Conservation (phyloP, 2,888 invertebrate species). For the Orthosia cruda region DNA sequence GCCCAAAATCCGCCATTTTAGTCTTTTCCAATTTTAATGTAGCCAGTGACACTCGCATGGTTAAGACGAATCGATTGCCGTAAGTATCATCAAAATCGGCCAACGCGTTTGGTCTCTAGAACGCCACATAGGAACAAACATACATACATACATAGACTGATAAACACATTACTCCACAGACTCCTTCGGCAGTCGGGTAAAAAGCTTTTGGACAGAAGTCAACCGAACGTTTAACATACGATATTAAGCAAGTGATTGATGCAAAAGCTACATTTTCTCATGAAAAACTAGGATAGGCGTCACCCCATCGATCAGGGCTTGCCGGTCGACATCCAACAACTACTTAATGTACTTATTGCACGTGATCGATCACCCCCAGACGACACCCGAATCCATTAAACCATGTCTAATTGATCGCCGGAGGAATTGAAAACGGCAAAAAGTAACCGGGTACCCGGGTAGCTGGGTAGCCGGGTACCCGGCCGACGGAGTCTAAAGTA, state of each 20-base stretch:
- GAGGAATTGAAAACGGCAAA: constrained; percentile 88
- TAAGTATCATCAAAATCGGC: no score
- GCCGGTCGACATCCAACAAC: constrained; percentile 80
- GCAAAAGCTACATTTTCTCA: constrained; percentile 55
- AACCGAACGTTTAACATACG: constrained; percentile 25
- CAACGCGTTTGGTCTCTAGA: no score
- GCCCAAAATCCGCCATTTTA: no score
- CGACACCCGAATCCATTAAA: constrained; percentile 89
- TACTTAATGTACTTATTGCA: constrained; percentile 88
- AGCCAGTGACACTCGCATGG: no score
- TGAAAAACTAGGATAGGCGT: constrained; percentile 63
- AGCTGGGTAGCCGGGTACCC: constrained; percentile 56
- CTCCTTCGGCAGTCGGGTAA: no score
- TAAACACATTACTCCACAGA: no score
- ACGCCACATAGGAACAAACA: no score
- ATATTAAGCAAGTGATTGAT: constrained; percentile 48
- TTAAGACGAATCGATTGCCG: no score
- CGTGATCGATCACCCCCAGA: constrained; percentile 86
- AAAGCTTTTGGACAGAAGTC: constrained; percentile 9
- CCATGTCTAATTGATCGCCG: constrained; percentile 89
- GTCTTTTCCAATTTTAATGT: no score
- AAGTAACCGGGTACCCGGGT: constrained; percentile 70
- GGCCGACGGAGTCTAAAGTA: constrained; percentile 66
- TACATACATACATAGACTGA: no score
- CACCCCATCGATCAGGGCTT: constrained; percentile 83